phyloP scores from a whole-genome alignment of 2,888 invertebrate species.

The Brachylomia viminalis region DNA sequence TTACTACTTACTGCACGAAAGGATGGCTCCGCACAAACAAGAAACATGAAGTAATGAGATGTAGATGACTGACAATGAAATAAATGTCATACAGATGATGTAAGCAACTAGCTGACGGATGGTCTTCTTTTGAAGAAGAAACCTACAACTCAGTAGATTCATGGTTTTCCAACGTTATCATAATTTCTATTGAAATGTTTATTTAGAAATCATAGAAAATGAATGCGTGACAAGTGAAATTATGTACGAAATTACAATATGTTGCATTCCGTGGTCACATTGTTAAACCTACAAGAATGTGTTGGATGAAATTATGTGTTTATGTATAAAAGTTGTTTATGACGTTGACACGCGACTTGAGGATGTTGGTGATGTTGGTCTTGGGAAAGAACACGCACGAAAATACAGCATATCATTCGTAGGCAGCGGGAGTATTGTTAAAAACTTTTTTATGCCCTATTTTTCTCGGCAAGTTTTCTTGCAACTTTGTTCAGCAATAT shows the following conservation, averaged over 20 bases:
- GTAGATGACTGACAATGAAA: neutral
- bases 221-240: conserved; percentile 47
- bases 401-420: neutral
- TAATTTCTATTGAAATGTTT: conserved; percentile 58
- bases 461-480: neutral
- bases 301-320: conserved; percentile 26
- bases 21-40: neutral
- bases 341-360: conserved; percentile 15
- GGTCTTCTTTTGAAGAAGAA: neutral
- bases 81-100: too few species aligned
- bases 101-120: neutral
- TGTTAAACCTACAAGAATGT: conserved; percentile 35
- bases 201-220: conserved; percentile 49
- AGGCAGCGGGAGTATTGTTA: neutral
- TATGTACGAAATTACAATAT: conserved; percentile 34
- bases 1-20: neutral
- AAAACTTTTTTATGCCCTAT: neutral
- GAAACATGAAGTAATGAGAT: neutral
- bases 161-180: conserved; percentile 34
- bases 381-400: neutral
- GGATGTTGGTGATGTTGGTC: neutral
- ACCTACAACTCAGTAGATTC: neutral
- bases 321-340: conserved; percentile 40
- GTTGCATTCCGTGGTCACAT: conserved; percentile 24
- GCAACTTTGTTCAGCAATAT: neutral